Evolutionary conservation across 2,888 invertebrate genomes (phyloP).

Genomic region (Pelosia muscerda): DNA sequence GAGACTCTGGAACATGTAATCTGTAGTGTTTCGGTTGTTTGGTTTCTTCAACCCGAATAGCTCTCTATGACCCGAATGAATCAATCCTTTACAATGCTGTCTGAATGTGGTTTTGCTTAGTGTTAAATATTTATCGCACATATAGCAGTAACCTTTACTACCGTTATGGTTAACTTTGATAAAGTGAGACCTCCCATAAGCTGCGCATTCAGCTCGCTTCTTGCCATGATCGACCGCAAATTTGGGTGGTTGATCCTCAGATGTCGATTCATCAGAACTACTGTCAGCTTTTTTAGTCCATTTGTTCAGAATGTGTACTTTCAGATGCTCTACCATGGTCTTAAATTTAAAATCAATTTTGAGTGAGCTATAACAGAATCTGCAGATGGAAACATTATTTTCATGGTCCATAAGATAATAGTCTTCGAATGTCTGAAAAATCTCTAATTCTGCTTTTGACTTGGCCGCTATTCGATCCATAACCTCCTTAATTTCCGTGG

Average conservation of each 20-base stretch:
- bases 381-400: constrained; percentile 56
- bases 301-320: constrained; percentile 31
- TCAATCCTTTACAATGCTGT: constrained; percentile 59
- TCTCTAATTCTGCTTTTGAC: constrained; percentile 37
- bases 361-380: constrained; percentile 54
- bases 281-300: not conserved
- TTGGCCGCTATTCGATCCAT: constrained; percentile 26
- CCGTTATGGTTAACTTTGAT: constrained; percentile 69
- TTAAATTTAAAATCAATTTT: constrained; percentile 35
- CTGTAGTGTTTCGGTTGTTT: constrained; percentile 27
- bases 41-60: constrained; percentile 52
- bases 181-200: constrained; percentile 60
- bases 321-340: constrained; percentile 50
- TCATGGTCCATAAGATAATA: constrained; percentile 54
- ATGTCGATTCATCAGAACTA: constrained; percentile 19
- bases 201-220: constrained; percentile 57
- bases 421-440: constrained; percentile 47
- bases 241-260: constrained; percentile 29
- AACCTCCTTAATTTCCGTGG: not conserved
- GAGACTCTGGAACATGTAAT: not conserved
- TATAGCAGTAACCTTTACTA: constrained; percentile 62
- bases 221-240: constrained; percentile 59
- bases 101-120: constrained; percentile 58
- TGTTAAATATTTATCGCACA: constrained; percentile 63
- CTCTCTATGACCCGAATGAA: constrained; percentile 63